Percentiles rank a stretch among this genome's conserved stretches.
Conservation (phyloP, 2,888 invertebrate species). For the Dendrolimus houi region DNA sequence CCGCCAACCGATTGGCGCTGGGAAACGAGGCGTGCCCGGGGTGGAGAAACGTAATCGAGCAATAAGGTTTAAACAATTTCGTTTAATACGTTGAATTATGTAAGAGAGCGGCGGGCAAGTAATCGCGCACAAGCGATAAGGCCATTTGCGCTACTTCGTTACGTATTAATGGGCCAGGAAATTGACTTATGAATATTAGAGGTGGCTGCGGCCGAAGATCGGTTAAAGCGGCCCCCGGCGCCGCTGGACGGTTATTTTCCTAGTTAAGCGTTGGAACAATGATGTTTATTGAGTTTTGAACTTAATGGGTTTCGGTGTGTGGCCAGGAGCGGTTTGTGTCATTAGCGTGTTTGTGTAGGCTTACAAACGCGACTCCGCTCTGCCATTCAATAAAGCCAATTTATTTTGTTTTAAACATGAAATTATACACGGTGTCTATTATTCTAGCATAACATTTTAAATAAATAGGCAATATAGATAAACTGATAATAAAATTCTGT, state of each 20-base stretch:
- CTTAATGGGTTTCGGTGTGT: slow-evolving; percentile 60
- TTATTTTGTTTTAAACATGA: too few relatives aligned
- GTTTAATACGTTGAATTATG: slow-evolving; percentile 78
- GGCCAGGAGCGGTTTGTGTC: slow-evolving; percentile 51
- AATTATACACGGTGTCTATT: too few relatives aligned
- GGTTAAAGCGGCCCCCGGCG: slow-evolving; percentile 66
- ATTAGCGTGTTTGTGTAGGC: slow-evolving; percentile 56
- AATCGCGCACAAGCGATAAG: slow-evolving; percentile 77
- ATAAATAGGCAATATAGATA: too few relatives aligned
- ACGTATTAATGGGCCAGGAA: slow-evolving; percentile 76
- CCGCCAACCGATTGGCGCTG: slow-evolving; percentile 52
- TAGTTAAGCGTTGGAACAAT: slow-evolving; percentile 70
- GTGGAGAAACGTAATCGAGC: slow-evolving; percentile 75
- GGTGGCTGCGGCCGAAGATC: slow-evolving; percentile 67
- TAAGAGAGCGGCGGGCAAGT: slow-evolving; percentile 74
- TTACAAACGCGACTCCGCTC: not conserved
- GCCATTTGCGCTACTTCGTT: slow-evolving; percentile 77
- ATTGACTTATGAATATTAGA: slow-evolving; percentile 77
- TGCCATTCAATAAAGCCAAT: too few relatives aligned
- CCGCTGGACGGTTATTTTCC: slow-evolving; percentile 51
- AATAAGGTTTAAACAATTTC: slow-evolving; percentile 78
- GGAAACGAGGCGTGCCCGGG: slow-evolving; percentile 67
- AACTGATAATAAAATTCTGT: too few relatives aligned
- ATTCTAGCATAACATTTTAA: too few relatives aligned
- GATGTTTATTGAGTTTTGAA: slow-evolving; percentile 69